phyloP scores from a whole-genome alignment of 2,797 vertebrate species.

The Chanos chanos region DNA sequence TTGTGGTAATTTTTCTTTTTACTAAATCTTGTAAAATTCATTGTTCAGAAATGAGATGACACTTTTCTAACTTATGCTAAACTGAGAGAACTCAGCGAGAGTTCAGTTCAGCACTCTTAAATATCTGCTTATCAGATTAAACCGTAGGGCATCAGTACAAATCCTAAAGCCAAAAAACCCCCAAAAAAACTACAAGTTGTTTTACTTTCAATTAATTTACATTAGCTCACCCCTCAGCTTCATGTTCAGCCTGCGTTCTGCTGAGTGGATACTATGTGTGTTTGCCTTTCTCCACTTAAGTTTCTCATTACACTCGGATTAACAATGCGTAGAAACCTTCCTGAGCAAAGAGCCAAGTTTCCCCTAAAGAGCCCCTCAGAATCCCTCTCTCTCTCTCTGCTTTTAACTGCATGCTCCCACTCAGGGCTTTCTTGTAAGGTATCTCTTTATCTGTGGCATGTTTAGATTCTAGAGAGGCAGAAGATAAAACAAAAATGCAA shows the following conservation, averaged over 20 bases:
- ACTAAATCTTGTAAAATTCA: no score
- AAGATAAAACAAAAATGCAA: slow-evolving; percentile 20
- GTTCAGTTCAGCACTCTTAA: no score
- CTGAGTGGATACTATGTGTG: slow-evolving; percentile 28
- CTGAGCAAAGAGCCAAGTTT: slow-evolving; percentile 27
- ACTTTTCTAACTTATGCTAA: no score
- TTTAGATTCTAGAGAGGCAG: slow-evolving; percentile 10
- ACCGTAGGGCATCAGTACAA: no score
- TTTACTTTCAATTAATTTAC: no score
- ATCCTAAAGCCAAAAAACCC: no score
- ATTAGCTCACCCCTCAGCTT: slow-evolving; percentile 20
- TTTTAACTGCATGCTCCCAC: slow-evolving; percentile 11
- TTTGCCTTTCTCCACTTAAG: slow-evolving; percentile 43
- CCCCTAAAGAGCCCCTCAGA: slow-evolving; percentile 12
- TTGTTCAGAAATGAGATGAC: no score
- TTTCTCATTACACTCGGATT: slow-evolving; percentile 46
- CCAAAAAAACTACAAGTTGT: no score
- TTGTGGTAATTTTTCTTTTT: no score
- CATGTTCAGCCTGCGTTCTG: slow-evolving; percentile 10
- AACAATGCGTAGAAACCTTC: slow-evolving; percentile 44
- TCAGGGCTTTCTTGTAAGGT: slow-evolving; percentile 10
- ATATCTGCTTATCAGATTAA: no score
- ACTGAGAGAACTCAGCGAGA: no score
- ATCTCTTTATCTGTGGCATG: slow-evolving; percentile 21
- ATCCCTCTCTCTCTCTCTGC: slow-evolving; percentile 23